Percentiles rank a stretch among this genome's conserved stretches.
phyloP scores from a whole-genome alignment of 2,113 vertebrate genomes.

The Xenus cinereus region DNA sequence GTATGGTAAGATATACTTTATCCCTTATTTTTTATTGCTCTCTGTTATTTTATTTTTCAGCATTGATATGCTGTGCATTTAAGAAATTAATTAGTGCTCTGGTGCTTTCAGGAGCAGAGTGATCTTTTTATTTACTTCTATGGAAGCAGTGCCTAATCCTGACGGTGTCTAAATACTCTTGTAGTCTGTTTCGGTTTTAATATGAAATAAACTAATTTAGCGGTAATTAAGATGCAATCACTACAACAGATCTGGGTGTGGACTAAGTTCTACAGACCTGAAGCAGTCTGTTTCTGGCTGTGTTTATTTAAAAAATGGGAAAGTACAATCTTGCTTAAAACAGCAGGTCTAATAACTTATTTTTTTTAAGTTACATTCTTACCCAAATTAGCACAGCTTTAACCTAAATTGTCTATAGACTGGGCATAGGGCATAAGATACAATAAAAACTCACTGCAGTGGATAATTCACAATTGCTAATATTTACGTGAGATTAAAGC shows the following conservation, averaged over 20 bases:
- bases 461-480: not conserved
- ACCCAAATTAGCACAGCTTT: not conserved
- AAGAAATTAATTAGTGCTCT: not conserved
- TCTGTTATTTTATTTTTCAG: not conserved
- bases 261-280: not conserved
- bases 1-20: not conserved
- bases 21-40: not conserved
- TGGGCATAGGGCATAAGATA: not conserved
- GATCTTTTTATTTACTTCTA: not conserved
- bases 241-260: not conserved
- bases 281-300: not conserved
- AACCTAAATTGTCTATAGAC: not conserved
- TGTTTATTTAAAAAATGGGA: not conserved
- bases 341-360: not conserved
- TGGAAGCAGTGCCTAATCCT: not conserved
- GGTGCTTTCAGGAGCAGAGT: not conserved
- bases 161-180: not conserved
- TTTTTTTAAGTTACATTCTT: not conserved
- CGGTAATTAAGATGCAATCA: not conserved
- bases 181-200: not conserved
- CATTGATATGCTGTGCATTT: not conserved
- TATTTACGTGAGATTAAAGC: not conserved
- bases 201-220: not conserved
- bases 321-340: not conserved
- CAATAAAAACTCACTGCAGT: not conserved